Conservation (phyloP, 2,888 invertebrate genomes). For the Onthophagus sagittarius region DNA sequence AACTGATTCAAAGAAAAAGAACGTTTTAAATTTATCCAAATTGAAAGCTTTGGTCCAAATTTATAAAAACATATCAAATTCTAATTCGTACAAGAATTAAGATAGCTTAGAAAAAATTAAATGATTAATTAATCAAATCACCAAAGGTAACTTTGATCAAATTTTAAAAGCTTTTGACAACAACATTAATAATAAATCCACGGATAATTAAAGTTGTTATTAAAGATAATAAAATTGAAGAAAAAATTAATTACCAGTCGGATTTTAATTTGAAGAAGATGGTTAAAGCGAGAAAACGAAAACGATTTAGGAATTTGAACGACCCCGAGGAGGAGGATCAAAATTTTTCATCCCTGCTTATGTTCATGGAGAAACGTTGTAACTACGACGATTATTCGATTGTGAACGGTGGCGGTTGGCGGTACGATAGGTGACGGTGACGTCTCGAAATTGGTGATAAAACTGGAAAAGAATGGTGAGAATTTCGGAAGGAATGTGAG, state of each 20-base stretch:
- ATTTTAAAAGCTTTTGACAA: neutral
- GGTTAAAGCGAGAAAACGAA: slow-evolving; percentile 17
- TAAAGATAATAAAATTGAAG: neutral
- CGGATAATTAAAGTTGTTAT: no score
- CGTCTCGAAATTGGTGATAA: slow-evolving; percentile 28
- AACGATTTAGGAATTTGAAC: slow-evolving; percentile 28
- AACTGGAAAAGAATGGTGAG: slow-evolving; percentile 26
- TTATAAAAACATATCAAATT: neutral
- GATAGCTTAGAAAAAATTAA: neutral
- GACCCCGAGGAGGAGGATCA: slow-evolving; percentile 28
- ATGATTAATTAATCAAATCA: neutral
- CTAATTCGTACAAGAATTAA: neutral
- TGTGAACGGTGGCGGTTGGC: slow-evolving; percentile 23
- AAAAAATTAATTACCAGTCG: neutral
- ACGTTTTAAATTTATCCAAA: neutral
- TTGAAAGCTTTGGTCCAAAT: neutral
- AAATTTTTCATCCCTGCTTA: neutral
- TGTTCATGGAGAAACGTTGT: neutral
- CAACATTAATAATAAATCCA: neutral
- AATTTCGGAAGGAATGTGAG: no score
- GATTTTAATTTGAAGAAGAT: slow-evolving; percentile 7
- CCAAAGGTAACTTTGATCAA: neutral
- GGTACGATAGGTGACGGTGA: slow-evolving; percentile 27
- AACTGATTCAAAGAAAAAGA: neutral
- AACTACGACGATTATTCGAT: slow-evolving; percentile 26